Percentiles rank a stretch among this genome's conserved stretches.
These are phyloP conservation scores for Lasioglossum figueresi DNA, from an alignment of 2,888 invertebrate species.

Conservation along the genomic window DNA sequence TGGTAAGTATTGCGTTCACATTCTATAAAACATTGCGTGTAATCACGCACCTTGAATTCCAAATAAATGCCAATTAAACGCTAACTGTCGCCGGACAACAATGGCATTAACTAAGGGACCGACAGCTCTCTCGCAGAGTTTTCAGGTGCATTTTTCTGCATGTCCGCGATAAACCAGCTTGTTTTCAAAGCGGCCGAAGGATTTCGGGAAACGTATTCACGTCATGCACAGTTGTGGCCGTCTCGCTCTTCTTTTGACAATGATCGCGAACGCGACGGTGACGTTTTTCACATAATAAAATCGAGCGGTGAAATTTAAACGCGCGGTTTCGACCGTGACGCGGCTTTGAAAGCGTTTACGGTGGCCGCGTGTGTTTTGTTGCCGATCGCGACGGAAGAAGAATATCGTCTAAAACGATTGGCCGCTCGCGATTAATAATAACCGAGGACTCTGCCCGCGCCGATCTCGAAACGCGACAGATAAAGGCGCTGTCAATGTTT, in stretches of 20 bases:
- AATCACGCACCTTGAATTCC: not conserved
- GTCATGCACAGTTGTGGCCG: conserved; percentile 26
- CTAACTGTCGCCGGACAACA: not conserved
- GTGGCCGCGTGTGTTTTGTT: not conserved
- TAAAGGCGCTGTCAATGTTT: conserved; percentile 78
- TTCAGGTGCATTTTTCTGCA: not conserved
- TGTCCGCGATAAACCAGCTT: not conserved
- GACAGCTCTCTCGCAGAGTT: conserved; percentile 49
- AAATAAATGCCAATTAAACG: not conserved
- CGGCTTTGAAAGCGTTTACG: not conserved
- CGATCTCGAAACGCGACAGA: conserved; percentile 64
- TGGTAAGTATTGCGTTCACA: not conserved
- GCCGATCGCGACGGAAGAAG: conserved; percentile 10
- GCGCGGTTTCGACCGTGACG: not conserved
- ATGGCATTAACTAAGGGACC: conserved; percentile 67
- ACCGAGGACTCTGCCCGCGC: conserved; percentile 45
- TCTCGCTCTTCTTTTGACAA: not conserved
- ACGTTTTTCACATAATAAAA: conserved; percentile 28
- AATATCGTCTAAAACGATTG: conserved; percentile 53
- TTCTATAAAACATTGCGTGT: not conserved
- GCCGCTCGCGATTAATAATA: conserved; percentile 62
- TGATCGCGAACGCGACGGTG: conserved; percentile 4
- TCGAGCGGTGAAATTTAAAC: not conserved
- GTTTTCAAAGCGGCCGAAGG: not conserved
- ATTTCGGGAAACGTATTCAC: conserved; percentile 9